Percentiles rank a stretch among this genome's conserved stretches.
Evolutionary conservation across 2,888 invertebrate species (phyloP).

Genomic region (Tenthredo amoena): DNA sequence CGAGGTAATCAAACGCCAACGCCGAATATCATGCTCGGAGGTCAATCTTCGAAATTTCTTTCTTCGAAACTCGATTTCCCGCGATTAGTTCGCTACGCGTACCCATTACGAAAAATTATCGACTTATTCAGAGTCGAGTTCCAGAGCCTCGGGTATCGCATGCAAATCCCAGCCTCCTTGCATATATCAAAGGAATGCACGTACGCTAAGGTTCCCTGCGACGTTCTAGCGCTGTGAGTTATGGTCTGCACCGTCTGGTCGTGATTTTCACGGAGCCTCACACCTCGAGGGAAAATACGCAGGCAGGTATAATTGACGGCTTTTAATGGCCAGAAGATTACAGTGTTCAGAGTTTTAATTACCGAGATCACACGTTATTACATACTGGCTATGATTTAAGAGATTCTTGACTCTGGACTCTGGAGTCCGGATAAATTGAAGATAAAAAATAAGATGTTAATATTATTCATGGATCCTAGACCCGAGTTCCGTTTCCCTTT

Average conservation of each 20-base stretch:
- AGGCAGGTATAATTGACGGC: conserved; percentile 36
- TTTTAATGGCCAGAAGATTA: conserved; percentile 13
- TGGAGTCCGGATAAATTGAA: background rate
- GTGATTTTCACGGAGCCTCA: background rate
- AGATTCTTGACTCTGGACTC: background rate
- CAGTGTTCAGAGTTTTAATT: conserved; percentile 27
- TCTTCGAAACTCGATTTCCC: background rate
- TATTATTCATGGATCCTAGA: conserved; percentile 11
- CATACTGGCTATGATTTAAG: conserved; percentile 23
- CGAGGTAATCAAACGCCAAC: conserved; percentile 29
- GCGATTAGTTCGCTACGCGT: background rate
- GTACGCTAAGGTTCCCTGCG: background rate
- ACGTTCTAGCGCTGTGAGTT: conserved; percentile 12
- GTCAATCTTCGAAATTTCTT: background rate
- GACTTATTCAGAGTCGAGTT: background rate
- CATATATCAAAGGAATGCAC: conserved; percentile 6
- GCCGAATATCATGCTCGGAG: background rate
- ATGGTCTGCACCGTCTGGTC: background rate
- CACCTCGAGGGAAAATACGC: background rate
- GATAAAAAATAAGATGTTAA: background rate
- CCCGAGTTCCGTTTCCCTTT: background rate
- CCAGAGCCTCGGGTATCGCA: conserved; percentile 53
- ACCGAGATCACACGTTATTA: conserved; percentile 44
- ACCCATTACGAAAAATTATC: background rate
- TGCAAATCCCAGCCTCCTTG: conserved; percentile 13